A percentile compares a stretch with the other conserved stretches of the same genome.
Conservation (phyloP, 2,797 vertebrate genomes). For the Propithecus deckenii region DNA sequence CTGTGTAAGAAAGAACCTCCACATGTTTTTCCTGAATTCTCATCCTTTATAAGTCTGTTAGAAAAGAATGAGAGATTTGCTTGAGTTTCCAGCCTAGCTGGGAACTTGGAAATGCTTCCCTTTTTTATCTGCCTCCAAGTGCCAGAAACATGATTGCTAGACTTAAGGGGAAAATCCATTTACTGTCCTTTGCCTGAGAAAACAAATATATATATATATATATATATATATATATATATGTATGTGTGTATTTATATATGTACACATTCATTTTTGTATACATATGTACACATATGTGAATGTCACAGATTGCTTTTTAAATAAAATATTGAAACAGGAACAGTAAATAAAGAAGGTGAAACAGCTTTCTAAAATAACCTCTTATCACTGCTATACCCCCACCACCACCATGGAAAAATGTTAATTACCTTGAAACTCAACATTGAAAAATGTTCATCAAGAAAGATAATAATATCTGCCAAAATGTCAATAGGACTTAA, state of each 20-base stretch:
- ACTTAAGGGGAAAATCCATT: constrained; percentile 10
- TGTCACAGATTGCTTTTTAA: background rate
- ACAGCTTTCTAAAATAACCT: background rate
- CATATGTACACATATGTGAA: background rate
- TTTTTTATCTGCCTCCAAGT: constrained; percentile 46
- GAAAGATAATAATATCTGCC: constrained; percentile 4
- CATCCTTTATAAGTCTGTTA: constrained; percentile 51
- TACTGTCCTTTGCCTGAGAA: background rate
- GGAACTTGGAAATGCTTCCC: constrained; percentile 28
- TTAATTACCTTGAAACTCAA: constrained; percentile 20
- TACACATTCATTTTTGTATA: background rate
- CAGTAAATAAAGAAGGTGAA: background rate
- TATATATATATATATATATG: background rate
- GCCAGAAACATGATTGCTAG: constrained; percentile 12
- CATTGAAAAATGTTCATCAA: background rate
- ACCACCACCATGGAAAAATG: background rate
- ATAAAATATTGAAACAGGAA: background rate
- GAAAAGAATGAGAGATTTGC: constrained; percentile 52
- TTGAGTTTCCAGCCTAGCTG: constrained; percentile 29
- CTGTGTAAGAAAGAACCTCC: background rate
- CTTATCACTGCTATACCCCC: background rate
- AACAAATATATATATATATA: background rate
- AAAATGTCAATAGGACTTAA: constrained; percentile 28
- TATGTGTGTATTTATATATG: background rate
- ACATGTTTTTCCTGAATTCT: background rate